Percentiles rank a stretch among this genome's conserved stretches.
phyloP scores from a whole-genome alignment of 2,888 invertebrate species.

The Campoplex nolae region DNA sequence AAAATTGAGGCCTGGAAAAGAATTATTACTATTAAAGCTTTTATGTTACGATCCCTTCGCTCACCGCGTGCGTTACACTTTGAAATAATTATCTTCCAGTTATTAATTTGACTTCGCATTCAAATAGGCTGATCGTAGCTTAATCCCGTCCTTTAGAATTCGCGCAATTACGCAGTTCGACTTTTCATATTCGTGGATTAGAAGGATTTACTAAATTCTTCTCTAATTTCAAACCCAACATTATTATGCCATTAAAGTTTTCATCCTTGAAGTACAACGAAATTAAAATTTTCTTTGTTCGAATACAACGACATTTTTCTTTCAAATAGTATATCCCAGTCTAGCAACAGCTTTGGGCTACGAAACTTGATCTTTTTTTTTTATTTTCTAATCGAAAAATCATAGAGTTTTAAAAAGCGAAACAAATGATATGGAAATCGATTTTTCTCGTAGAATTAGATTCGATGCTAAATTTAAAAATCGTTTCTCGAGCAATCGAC shows the following conservation, averaged over 20 bases:
- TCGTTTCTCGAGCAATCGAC: too few species aligned
- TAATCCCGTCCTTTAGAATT: background rate
- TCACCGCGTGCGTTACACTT: background rate
- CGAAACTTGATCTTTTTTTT: too few species aligned
- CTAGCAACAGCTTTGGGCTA: too few species aligned
- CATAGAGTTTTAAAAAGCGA: too few species aligned
- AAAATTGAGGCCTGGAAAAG: conserved; percentile 83
- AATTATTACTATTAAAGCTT: conserved; percentile 75
- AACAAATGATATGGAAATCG: too few species aligned
- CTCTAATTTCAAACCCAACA: background rate
- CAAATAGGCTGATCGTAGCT: background rate
- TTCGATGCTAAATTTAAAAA: too few species aligned
- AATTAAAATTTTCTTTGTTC: background rate
- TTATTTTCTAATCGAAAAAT: background rate
- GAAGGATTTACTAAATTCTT: background rate
- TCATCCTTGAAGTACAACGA: too few species aligned
- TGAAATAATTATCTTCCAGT: background rate
- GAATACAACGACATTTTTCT: too few species aligned
- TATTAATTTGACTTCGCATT: background rate
- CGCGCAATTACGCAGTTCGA: background rate
- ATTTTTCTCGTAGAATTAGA: too few species aligned
- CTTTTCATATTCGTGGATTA: background rate
- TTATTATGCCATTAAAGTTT: background rate
- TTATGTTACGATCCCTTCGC: background rate
- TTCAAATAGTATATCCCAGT: too few species aligned